phyloP scores from a whole-genome alignment of 1,140 invertebrate species.

The Stenopsyche tienmushanensis region DNA sequence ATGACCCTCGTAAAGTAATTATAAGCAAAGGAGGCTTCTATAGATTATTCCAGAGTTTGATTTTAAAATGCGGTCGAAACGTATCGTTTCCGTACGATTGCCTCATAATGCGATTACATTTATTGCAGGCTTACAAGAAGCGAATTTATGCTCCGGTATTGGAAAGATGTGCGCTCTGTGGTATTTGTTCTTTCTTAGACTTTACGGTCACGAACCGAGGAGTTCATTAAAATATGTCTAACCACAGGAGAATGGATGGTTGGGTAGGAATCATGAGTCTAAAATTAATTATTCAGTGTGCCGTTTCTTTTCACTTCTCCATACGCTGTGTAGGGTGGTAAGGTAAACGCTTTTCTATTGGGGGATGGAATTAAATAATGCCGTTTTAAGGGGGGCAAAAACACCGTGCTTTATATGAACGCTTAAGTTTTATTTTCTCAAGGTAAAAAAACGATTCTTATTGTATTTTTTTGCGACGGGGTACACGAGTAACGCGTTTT shows the following conservation, averaged over 20 bases:
- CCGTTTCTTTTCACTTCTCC: constrained; percentile 40
- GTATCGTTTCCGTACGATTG: not conserved
- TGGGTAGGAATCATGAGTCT: constrained; percentile 37
- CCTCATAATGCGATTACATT: not conserved
- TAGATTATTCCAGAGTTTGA: constrained; percentile 21
- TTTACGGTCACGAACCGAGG: constrained; percentile 5
- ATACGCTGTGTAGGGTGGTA: constrained; percentile 27
- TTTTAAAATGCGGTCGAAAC: not conserved
- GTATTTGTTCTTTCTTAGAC: not conserved
- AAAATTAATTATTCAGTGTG: constrained; percentile 40
- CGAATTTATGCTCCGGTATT: no score
- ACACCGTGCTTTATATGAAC: constrained; percentile 37
- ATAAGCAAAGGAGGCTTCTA: constrained; percentile 26
- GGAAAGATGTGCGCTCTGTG: no score
- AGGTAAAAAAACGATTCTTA: constrained; percentile 24
- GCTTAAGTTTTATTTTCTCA: constrained; percentile 41
- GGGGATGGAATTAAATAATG: constrained; percentile 41
- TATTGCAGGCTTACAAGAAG: not conserved
- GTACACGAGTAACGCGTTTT: constrained; percentile 13
- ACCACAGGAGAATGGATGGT: constrained; percentile 29
- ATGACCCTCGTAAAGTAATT: constrained; percentile 42
- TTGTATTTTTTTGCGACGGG: constrained; percentile 11
- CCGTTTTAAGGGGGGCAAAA: constrained; percentile 22
- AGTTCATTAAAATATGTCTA: constrained; percentile 40
- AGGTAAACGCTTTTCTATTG: constrained; percentile 42